Evolutionary conservation across 2,797 vertebrate species (phyloP).

Genomic region (Hippocampus kuda): DNA sequence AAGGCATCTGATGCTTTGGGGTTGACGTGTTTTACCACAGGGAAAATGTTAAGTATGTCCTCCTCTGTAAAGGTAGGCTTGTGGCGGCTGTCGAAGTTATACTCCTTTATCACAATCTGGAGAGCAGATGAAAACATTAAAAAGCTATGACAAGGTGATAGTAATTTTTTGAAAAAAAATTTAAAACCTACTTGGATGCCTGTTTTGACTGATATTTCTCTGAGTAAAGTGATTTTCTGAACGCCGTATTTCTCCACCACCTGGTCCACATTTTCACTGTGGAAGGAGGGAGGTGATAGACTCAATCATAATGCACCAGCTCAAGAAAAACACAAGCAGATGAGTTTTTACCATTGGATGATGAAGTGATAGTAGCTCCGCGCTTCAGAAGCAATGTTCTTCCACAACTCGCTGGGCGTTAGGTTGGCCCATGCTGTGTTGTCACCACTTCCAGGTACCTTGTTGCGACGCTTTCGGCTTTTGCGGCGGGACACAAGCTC

Average conservation of each 20-base stretch:
- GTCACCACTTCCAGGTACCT: slow-evolving; percentile 82
- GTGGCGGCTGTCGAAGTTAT: slow-evolving; percentile 94
- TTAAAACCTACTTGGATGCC: slow-evolving; percentile 83
- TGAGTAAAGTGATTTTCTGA: slow-evolving; percentile 87
- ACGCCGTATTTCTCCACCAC: slow-evolving; percentile 83
- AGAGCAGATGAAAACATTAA: slow-evolving; percentile 2
- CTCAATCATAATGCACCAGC: background rate
- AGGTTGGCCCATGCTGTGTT: slow-evolving; percentile 93
- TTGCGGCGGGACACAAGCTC: slow-evolving; percentile 93
- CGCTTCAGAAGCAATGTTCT: slow-evolving; percentile 83
- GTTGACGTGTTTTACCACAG: slow-evolving; percentile 95
- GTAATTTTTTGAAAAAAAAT: background rate
- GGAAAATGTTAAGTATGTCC: slow-evolving; percentile 97
- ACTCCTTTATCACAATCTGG: slow-evolving; percentile 93
- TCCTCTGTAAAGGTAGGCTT: slow-evolving; percentile 97
- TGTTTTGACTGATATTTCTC: slow-evolving; percentile 94
- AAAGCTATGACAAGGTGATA: too few relatives aligned
- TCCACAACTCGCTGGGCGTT: slow-evolving; percentile 92
- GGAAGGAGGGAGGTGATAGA: background rate
- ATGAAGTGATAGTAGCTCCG: slow-evolving; percentile 85
- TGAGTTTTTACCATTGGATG: slow-evolving; percentile 75
- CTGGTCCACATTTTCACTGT: slow-evolving; percentile 88
- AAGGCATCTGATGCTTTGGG: slow-evolving; percentile 98
- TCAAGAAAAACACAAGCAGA: background rate
- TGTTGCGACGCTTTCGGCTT: slow-evolving; percentile 84